phyloP scores from a whole-genome alignment of 2,113 vertebrate genomes.

The Limnothrissa miodon region DNA sequence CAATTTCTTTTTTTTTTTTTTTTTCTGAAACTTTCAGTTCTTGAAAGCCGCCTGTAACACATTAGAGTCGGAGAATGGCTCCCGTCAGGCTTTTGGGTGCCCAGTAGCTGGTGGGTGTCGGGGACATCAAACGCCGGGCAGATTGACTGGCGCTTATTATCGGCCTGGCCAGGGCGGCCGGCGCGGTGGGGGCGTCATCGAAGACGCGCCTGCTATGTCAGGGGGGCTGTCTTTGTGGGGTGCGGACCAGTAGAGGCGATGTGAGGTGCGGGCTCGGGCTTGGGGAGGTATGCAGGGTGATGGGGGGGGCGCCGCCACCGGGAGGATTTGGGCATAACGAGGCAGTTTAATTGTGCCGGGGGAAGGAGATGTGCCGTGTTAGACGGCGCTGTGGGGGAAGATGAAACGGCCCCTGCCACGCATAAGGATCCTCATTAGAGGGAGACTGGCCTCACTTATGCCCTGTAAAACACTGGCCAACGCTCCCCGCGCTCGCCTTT shows the following conservation, averaged over 20 bases:
- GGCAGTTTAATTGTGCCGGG: conserved; percentile 65
- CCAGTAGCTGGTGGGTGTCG: conserved; percentile 43
- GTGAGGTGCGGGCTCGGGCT: too few relatives aligned
- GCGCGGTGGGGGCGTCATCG: conserved; percentile 10
- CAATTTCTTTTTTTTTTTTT: conserved; percentile 25
- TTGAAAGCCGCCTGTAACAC: conserved; percentile 35
- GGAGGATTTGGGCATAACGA: conserved; percentile 63
- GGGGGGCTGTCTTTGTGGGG: conserved; percentile 31
- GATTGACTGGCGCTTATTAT: conserved; percentile 62
- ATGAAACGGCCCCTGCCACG: conserved; percentile 7
- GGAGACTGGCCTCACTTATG: not conserved
- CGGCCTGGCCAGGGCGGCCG: conserved; percentile 47
- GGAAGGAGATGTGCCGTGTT: not conserved
- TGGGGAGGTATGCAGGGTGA: too few relatives aligned
- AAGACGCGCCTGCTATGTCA: conserved; percentile 41
- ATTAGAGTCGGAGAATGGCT: conserved; percentile 32
- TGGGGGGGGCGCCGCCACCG: not conserved
- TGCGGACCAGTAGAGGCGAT: conserved; percentile 24
- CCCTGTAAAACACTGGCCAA: not conserved
- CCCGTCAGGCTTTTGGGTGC: conserved; percentile 28
- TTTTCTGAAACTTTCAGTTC: conserved; percentile 48
- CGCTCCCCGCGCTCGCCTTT: not conserved
- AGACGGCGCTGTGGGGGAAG: not conserved
- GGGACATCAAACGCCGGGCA: conserved; percentile 52
- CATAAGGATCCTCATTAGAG: conserved; percentile 48